Evolutionary conservation across 1,140 invertebrate genomes (phyloP), one percentile per base, ranked within the genome.

Genomic region (Sarcophaga peregrina): DNA sequence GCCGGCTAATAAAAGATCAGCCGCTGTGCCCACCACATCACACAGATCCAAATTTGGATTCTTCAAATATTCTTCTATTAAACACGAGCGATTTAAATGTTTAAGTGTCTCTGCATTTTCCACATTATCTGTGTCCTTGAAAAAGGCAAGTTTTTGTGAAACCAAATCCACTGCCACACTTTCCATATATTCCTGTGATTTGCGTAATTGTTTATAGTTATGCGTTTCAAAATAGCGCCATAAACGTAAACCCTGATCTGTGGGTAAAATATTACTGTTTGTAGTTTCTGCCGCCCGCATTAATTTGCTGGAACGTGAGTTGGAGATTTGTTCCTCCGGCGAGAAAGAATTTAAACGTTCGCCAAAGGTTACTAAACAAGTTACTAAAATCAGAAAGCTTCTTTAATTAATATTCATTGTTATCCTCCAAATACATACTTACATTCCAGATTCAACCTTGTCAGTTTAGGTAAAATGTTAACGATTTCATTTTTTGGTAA

Each of bases 1-100:
- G 75, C 96, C 96, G 48, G 96, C 97, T 83, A 97, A 91, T 7
- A 98, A 87, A 88, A 97, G 93, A 91, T 98, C 97, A 47, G 95
- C 94, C 45, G 95, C 93, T 91, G 97, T 93, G 78, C 95, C 96
- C 37, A 95, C 91, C 8, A 97, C 91, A 91, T 98, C 97, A 88
- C 95, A 95, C 17, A 93, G 91, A 89, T 96, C 94, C 3, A 96
- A 86, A 84, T 93, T 93, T 3, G 93, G 91, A 84, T 93, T 93
- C 45, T 92, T 87, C 0, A 96, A 88, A 90, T 96, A 97, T 15
- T 92, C 92, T 80, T 93, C 92, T 68, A 96, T 88, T 13, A 96
- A 86, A 0, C 93, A 94, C 52, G 86, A 78, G 20, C 84, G 80
- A 15, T 17, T 80, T 50, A 78, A 47, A 37, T 37, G 25, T 37